A percentile compares a stretch with the other conserved stretches of the same genome.
Conservation (phyloP, 2,797 vertebrate species). For the Lutjanus argentimaculatus region DNA sequence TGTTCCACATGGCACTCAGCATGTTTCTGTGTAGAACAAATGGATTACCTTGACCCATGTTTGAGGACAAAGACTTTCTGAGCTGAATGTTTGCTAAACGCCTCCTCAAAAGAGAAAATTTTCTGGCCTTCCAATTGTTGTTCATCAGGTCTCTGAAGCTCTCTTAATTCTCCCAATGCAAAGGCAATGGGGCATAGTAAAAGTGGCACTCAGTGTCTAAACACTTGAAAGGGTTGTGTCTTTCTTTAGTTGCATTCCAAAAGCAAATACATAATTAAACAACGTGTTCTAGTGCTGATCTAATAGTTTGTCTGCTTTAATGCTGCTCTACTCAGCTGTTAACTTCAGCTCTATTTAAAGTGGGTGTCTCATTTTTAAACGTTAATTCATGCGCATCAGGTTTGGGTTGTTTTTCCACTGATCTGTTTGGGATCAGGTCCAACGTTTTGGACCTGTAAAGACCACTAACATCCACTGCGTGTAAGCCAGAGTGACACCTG, state of each 20-base stretch:
- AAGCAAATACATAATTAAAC: constrained; percentile 1
- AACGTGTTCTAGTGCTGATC: background rate
- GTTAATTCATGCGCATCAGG: background rate
- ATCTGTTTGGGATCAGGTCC: background rate
- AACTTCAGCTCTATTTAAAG: background rate
- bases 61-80: too few relatives aligned
- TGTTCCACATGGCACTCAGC: too few relatives aligned
- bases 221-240: too few relatives aligned
- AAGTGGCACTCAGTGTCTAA: background rate
- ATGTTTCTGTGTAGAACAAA: too few relatives aligned
- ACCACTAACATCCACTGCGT: background rate
- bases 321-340: background rate
- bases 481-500: background rate
- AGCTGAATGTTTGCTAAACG: too few relatives aligned
- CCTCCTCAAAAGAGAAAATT: too few relatives aligned
- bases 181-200: background rate
- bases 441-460: background rate
- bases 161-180: too few relatives aligned
- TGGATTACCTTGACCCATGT: too few relatives aligned
- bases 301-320: background rate
- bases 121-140: too few relatives aligned
- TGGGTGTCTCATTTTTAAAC: background rate
- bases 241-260: constrained; percentile 1
- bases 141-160: too few relatives aligned
- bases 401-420: background rate